Conservation (phyloP, 2,888 invertebrate species). For the Alloplasta piceator region DNA sequence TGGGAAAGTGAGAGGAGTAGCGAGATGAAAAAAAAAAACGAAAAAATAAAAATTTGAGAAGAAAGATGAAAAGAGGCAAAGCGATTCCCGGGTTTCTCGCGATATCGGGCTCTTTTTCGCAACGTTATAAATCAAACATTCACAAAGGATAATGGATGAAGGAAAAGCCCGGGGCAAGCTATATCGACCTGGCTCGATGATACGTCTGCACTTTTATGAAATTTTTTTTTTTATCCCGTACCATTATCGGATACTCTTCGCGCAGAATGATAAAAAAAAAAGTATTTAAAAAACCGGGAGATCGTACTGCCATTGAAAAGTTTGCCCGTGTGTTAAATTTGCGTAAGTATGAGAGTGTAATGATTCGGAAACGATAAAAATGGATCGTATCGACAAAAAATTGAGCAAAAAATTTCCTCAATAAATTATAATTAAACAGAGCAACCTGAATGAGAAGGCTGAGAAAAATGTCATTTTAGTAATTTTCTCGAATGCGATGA, state of each 20-base stretch:
- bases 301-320: conserved; percentile 18
- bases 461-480: no score
- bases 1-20: conserved; percentile 45
- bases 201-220: conserved; percentile 53
- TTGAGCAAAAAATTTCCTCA: not conserved
- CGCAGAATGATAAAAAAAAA: conserved; percentile 53
- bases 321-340: conserved; percentile 45
- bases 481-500: no score
- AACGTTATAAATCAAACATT: conserved; percentile 70
- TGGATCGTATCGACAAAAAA: not conserved
- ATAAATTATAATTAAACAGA: no score
- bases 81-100: conserved; percentile 53
- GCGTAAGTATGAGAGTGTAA: conserved; percentile 22
- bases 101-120: conserved; percentile 63
- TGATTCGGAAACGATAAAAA: conserved; percentile 23
- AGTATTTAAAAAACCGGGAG: conserved; percentile 28
- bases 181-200: conserved; percentile 57
- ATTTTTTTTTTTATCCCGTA: not conserved
- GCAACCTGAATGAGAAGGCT: no score
- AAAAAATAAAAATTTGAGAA: not conserved
- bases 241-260: conserved; percentile 58
- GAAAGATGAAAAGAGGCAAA: conserved; percentile 31
- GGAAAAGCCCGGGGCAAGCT: conserved; percentile 60
- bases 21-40: conserved; percentile 13
- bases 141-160: conserved; percentile 70